Conservation (phyloP, 2,113 vertebrate genomes). For the Anseranas semipalmata region DNA sequence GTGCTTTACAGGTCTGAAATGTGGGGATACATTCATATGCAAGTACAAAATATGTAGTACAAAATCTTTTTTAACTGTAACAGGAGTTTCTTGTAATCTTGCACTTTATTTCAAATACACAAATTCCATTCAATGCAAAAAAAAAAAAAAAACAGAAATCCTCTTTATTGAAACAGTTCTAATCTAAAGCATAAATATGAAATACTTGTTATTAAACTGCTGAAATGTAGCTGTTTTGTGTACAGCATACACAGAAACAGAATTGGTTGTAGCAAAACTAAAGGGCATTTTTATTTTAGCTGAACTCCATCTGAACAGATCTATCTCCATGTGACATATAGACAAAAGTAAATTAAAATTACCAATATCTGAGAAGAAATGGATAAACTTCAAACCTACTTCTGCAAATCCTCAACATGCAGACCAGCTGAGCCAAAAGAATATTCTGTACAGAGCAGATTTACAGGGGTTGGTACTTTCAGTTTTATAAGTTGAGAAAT, state of each 20-base stretch:
- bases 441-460: background rate
- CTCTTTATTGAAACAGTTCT: background rate
- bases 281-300: background rate
- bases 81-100: background rate
- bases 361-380: background rate
- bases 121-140: background rate
- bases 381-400: background rate
- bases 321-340: background rate
- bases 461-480: background rate
- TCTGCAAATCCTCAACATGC: background rate
- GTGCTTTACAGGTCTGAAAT: background rate
- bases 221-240: background rate
- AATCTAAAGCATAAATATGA: constrained; percentile 16
- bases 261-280: background rate
- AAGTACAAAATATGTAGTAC: background rate
- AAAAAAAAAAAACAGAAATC: background rate
- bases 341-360: background rate
- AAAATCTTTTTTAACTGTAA: background rate
- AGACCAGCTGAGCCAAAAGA: background rate
- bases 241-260: background rate
- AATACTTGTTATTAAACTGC: constrained; percentile 2
- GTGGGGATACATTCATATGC: background rate
- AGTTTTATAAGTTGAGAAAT: background rate
- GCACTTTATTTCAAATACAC: background rate
- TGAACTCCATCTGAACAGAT: background rate